Conservation (phyloP, 2,797 vertebrate genomes). For the Clarias platycephalus region DNA sequence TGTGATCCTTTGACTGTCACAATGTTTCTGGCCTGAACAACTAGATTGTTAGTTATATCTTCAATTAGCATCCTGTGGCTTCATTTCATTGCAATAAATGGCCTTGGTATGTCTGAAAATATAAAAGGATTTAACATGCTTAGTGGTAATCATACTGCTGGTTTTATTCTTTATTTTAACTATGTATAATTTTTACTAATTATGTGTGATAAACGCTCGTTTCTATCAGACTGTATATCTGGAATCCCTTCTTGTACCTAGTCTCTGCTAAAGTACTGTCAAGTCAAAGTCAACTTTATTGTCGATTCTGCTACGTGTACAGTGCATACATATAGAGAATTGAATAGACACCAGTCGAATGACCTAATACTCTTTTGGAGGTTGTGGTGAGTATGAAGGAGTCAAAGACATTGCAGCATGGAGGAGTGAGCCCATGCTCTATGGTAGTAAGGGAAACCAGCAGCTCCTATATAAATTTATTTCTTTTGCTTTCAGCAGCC, state of each 20-base stretch:
- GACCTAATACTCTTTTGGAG: too few relatives aligned
- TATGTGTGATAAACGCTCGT: not conserved
- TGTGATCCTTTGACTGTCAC: not conserved
- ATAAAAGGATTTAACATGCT: not conserved
- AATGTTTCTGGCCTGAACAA: conserved; percentile 5
- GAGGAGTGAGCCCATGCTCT: too few relatives aligned
- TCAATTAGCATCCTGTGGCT: not conserved
- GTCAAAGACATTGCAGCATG: too few relatives aligned
- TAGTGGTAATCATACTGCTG: not conserved
- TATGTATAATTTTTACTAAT: not conserved
- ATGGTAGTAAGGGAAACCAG: too few relatives aligned
- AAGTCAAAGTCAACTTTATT: too few relatives aligned
- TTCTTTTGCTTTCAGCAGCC: too few relatives aligned
- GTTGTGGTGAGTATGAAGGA: too few relatives aligned
- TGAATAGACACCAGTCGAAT: too few relatives aligned
- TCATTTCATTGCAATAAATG: not conserved
- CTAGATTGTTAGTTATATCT: not conserved
- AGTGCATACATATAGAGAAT: too few relatives aligned
- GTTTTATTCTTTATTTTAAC: not conserved
- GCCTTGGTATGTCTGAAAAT: not conserved
- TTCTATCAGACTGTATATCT: not conserved
- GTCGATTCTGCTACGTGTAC: too few relatives aligned
- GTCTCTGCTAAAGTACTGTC: too few relatives aligned
- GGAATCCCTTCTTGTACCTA: not conserved
- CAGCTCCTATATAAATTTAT: too few relatives aligned